Percentiles rank a stretch among this genome's conserved stretches.
phyloP scores from a whole-genome alignment of 1,140 invertebrate species.

The Procambarus clarkii region DNA sequence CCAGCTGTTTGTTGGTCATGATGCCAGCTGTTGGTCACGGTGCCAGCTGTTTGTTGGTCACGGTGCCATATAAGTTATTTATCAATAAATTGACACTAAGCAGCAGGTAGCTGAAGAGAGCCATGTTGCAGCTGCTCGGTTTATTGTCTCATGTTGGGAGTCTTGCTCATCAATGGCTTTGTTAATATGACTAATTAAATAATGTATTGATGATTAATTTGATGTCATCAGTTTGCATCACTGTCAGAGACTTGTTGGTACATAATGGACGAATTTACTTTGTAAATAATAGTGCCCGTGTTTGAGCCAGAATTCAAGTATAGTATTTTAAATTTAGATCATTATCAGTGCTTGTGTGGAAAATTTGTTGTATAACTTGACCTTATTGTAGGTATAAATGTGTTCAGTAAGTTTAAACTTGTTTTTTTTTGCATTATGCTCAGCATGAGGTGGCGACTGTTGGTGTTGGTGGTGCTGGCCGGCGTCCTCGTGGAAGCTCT shows the following conservation, averaged over 20 bases:
- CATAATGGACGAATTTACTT: not conserved
- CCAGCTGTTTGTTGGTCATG: not conserved
- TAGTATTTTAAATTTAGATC: not conserved
- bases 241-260: not conserved
- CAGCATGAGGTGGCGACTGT: slow-evolving; percentile 33
- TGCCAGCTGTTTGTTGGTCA: not conserved
- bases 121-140: too few relatives aligned
- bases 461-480: not conserved
- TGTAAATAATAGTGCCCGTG: not conserved
- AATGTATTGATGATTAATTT: too few relatives aligned
- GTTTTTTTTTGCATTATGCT: not conserved
- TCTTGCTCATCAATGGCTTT: too few relatives aligned
- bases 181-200: too few relatives aligned
- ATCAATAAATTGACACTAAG: not conserved
- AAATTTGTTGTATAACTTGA: not conserved
- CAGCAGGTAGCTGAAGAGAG: too few relatives aligned
- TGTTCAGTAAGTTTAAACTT: not conserved
- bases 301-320: not conserved
- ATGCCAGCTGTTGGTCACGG: not conserved
- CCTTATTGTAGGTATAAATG: not conserved
- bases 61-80: not conserved
- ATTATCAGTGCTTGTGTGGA: not conserved
- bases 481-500: not conserved
- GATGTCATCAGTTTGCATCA: too few relatives aligned
- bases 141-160: too few relatives aligned